Evolutionary conservation across 2,797 vertebrate genomes (phyloP), one percentile per base, ranked within the genome.

Genomic region (Peromyscus eremicus): DNA sequence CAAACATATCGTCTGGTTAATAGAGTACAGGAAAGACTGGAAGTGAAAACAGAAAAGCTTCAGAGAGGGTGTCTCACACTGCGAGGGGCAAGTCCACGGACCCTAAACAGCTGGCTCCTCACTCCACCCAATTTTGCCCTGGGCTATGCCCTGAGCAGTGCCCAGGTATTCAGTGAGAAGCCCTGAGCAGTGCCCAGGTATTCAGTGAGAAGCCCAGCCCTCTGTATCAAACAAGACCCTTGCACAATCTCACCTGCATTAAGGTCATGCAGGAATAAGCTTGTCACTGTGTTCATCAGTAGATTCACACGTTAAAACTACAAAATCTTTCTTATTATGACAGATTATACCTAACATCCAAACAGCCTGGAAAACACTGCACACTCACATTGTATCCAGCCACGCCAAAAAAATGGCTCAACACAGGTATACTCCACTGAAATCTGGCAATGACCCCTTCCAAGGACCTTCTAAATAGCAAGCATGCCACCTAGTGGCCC

Each of bases 1-100:
- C 97, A 99, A 98, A 97, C 99, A 99, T 97, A 99, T 99, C 1
- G 99, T 99, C 98, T 99, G 99, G 92, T 99, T 99, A 96, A 99
- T 99, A 97, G 99, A 99, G 80, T 99, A 98, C 95, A 99, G 98
- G 98, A 99, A 98, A 0, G 99, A 99, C 99, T 99, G 97, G 66
- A 92, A 97, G 91, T 8, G 32, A 95, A 84, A 75, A 68, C 43
- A 95, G 64, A 34, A 17, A 25, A 34, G 25, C 21, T 94, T 97
- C 68, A 97, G 93, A 32, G 91, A 55, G 88, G 60, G 6, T 1
- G 29, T 29, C 76, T 25, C 23, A 16, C 29, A 29, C 49, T 19
- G 17, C 0, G 17, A 46, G 81, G 52, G 49, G 19, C 62, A 52
- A 10, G 29, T 25, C 32, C 62, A 64, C 27, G 40, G 64, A 19